A percentile compares a stretch with the other conserved stretches of the same genome.
phyloP scores from a whole-genome alignment of 2,113 vertebrate species.

The Catharus minimus region DNA sequence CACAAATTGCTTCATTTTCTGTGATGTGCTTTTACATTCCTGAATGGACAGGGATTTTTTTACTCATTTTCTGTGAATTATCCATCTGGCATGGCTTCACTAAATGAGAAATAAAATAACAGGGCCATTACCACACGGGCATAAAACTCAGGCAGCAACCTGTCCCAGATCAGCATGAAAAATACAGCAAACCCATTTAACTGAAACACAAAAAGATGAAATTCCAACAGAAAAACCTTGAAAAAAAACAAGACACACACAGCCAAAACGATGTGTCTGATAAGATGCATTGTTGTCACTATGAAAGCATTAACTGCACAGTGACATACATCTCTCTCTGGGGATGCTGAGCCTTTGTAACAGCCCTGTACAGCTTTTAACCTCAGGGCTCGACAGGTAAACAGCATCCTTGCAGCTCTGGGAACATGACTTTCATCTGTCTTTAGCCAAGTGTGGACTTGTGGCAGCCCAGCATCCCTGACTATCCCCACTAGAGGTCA shows the following conservation, averaged over 20 bases:
- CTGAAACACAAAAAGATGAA: not conserved
- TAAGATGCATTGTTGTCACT: not conserved
- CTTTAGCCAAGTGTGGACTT: not conserved
- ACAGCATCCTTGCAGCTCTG: not conserved
- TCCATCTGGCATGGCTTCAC: not conserved
- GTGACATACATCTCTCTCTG: not conserved
- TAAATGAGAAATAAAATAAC: not conserved
- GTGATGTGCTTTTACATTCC: not conserved
- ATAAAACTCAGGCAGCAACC: not conserved
- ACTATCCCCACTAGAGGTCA: slow-evolving; percentile 49
- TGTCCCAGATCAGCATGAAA: not conserved
- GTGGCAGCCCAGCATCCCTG: not conserved
- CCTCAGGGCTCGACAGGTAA: not conserved
- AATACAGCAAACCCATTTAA: not conserved
- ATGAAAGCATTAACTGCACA: not conserved
- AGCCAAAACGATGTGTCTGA: not conserved
- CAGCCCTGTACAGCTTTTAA: not conserved
- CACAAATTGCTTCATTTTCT: not conserved
- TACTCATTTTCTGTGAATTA: not conserved
- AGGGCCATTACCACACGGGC: not conserved
- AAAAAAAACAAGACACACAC: not conserved
- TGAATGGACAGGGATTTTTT: not conserved
- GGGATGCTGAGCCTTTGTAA: not conserved
- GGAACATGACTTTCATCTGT: not conserved
- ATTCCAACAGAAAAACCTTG: not conserved